Base-by-base conservation (phyloP, 2,797 vertebrate species). In the Neosilurus mollespiculum region DNA sequence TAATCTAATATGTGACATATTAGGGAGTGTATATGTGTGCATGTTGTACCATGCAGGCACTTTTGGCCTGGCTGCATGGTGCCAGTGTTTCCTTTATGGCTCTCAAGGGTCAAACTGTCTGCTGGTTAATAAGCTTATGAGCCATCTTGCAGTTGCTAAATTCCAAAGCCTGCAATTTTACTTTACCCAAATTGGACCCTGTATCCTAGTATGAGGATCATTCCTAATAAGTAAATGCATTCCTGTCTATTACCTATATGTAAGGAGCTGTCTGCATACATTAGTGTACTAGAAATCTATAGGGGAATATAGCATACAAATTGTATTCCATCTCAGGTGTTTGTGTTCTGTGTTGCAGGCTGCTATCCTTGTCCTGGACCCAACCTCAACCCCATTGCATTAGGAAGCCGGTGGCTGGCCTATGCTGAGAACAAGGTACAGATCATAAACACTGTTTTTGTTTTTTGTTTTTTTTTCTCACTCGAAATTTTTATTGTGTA, bases 401-500 rank as follows among this genome's bases (percentile, higher is more conserved):
- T 99, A 81, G 98, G 98, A 85, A 96, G 95, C 87, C 96, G 98
- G 82, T 99, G 98, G 98, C 94, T 99, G 72, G 98, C 97, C 84
- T 99, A 99, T 59, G 97, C 98, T 77, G 98, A 99, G 92, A 99
- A 99, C 90, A 99, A 99, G 97, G 98, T 99, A 94, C 92, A 83
- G 56, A 61, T 20, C 72, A 80, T 70, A 83, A 78, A 78, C 64
- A 9, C 26, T 16, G 12, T 56, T 56, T 14, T 16, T 16, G 12
- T 56, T 56, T 14, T 16, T 18, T 14, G 12, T 53, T 7, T 12
- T 58, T 34, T 34, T 7, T 9, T 59, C 11, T 37, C 3, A 16
- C 1, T 18, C 77, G 75, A 80, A 66, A 85, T 80, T 89, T 91
- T 90, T 87, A 88, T 79, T 77, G 88, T 79, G 88, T 83, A 82